Evolutionary conservation across 2,888 invertebrate species (phyloP), one percentile per base, ranked within the genome.

Genomic region (Chelonus formosanus): DNA sequence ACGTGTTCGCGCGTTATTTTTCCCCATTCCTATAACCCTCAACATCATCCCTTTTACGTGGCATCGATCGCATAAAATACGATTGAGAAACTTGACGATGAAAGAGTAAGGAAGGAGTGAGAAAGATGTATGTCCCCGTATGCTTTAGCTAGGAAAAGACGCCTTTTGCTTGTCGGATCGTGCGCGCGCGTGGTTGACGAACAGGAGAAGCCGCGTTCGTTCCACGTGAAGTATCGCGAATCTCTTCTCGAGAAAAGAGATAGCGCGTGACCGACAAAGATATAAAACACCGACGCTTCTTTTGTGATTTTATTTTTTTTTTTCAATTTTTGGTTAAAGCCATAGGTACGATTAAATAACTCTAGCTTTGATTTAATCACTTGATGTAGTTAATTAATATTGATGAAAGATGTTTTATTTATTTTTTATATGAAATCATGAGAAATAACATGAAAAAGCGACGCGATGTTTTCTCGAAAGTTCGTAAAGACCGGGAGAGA

Each of bases 391-490:
- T 40, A 32, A 52, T 8, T 52, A 31, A 8, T 52, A 34, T 52
- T 52, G 8, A 32, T 52, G 32, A 52, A 8, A 52, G 2, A 3
- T 8, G 34, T 52, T 32, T 34, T 8, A 34, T 32, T 52, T 3
- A 32, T 8, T 52, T 6, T 31, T 32, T 8, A 48, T 10, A 20
- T 48, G 20, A 20, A 20, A 20, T 3, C 4, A 36, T 10, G 60
- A n/a, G 54, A 34, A 50, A 66, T 61, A 67, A 65, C 64, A 70
- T 71, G 73, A 72, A 73, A 67, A 70, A 63, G 70, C 68, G 66
- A 69, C 73, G 68, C 70, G 74, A 80, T 79, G 79, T 80, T 81
- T 81, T 80, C 80, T 77, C 76, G 73, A 81, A 79, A 75, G 79
- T 78, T 80, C 76, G 77, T 78, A 77, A 74, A 70, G 55, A 62